Evolutionary conservation across 2,113 vertebrate species (phyloP).

Genomic region (Myotis lucifugus): DNA sequence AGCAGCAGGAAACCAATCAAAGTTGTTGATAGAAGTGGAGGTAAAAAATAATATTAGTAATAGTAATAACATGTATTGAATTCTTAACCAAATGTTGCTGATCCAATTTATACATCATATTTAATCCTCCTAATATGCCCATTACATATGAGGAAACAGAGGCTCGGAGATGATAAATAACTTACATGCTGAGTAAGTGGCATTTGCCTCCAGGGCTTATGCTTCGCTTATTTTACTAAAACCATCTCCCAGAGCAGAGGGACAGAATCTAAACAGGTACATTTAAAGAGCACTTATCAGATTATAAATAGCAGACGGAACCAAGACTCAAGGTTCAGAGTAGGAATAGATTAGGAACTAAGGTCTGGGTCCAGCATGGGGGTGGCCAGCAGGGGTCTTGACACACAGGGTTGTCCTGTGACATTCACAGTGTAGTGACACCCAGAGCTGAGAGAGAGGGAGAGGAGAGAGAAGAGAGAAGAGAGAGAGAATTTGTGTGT

Average conservation of each 20-base stretch:
- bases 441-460: background rate
- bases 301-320: background rate
- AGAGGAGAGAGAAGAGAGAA: too few species aligned
- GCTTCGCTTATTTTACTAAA: conserved; percentile 32
- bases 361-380: background rate
- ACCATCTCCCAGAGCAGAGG: background rate
- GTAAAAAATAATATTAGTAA: conserved; percentile 15
- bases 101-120: background rate
- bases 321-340: background rate
- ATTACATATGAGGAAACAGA: conserved; percentile 36
- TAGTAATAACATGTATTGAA: background rate
- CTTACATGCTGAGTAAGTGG: background rate
- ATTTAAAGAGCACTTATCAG: background rate
- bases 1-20: background rate
- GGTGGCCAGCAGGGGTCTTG: background rate
- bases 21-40: background rate
- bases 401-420: background rate
- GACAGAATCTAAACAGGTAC: background rate
- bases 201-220: background rate
- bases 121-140: background rate
- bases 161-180: conserved; percentile 45
- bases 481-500: background rate
- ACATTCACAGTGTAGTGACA: background rate
- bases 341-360: background rate
- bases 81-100: conserved; percentile 2